Evolutionary conservation across 2,888 invertebrate species (phyloP).

Genomic region (Nomada ruficornis): DNA sequence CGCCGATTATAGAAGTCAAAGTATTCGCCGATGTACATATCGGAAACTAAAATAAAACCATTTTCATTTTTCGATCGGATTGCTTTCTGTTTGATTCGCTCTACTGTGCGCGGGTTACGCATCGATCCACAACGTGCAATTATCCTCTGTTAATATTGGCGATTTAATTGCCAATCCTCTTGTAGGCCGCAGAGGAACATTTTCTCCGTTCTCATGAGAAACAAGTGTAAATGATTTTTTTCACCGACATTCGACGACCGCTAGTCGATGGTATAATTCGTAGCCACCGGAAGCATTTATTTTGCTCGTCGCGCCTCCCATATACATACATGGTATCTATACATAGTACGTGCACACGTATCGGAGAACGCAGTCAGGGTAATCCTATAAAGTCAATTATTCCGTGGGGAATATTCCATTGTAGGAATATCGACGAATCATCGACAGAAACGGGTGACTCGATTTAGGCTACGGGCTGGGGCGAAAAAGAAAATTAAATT

Average conservation of each 20-base stretch:
- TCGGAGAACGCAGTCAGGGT: slow-evolving; percentile 62
- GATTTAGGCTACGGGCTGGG: slow-evolving; percentile 67
- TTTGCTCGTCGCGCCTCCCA: slow-evolving; percentile 59
- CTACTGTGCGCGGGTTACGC: background rate
- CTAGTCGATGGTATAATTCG: slow-evolving; percentile 65
- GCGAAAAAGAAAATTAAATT: slow-evolving; percentile 71
- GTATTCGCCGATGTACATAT: background rate
- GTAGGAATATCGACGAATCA: slow-evolving; percentile 79
- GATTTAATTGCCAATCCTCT: slow-evolving; percentile 27
- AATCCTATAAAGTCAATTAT: slow-evolving; percentile 81
- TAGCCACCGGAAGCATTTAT: slow-evolving; percentile 63
- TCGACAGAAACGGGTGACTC: slow-evolving; percentile 75
- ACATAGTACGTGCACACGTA: slow-evolving; percentile 42
- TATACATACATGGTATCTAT: background rate
- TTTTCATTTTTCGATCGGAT: background rate
- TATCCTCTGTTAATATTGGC: slow-evolving; percentile 34
- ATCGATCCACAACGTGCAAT: slow-evolving; percentile 6
- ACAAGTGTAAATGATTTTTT: slow-evolving; percentile 25
- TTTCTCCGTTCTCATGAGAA: background rate
- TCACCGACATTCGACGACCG: slow-evolving; percentile 47
- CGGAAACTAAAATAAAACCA: background rate
- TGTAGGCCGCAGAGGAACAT: slow-evolving; percentile 1
- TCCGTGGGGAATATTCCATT: slow-evolving; percentile 76
- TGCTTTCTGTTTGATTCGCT: background rate
- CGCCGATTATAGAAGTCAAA: background rate